These are phyloP conservation scores for Panthera tigris DNA, from an alignment of 2,113 vertebrate species.

Conservation along the genomic window DNA sequence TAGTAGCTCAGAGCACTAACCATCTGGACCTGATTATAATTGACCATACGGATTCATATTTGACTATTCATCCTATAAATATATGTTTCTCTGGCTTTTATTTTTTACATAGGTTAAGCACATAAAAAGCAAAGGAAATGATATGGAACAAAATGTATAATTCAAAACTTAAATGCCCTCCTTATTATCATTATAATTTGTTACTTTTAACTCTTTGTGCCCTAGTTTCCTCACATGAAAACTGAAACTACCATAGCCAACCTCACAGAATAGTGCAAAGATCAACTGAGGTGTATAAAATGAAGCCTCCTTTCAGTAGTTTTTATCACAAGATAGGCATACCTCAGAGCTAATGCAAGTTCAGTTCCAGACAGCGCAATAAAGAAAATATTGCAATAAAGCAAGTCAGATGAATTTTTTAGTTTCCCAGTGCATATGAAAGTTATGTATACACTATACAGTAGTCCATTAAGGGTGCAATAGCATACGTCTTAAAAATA, in stretches of 20 bases:
- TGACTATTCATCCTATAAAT: slow-evolving; percentile 43
- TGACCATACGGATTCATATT: slow-evolving; percentile 51
- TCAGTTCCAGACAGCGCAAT: not conserved
- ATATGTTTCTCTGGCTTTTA: slow-evolving; percentile 35
- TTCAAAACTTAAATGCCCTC: slow-evolving; percentile 4
- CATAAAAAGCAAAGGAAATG: slow-evolving; percentile 42
- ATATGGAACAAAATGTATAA: not conserved
- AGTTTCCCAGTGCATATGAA: not conserved
- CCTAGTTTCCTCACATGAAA: not conserved
- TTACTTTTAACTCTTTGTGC: not conserved
- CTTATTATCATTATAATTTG: not conserved
- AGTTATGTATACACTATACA: not conserved
- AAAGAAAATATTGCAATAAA: too few relatives aligned
- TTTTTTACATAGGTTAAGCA: slow-evolving; percentile 47
- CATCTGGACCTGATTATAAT: slow-evolving; percentile 72
- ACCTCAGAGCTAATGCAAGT: not conserved
- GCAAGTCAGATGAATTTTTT: not conserved
- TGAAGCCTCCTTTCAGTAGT: not conserved
- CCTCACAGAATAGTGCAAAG: not conserved
- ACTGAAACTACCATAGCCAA: not conserved
- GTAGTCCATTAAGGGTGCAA: not conserved
- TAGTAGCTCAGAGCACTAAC: slow-evolving; percentile 75
- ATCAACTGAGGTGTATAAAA: not conserved
- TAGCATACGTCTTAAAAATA: not conserved
- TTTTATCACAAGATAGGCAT: not conserved